phyloP scores from a whole-genome alignment of 2,113 vertebrate species.

The Phaetusa simplex region DNA sequence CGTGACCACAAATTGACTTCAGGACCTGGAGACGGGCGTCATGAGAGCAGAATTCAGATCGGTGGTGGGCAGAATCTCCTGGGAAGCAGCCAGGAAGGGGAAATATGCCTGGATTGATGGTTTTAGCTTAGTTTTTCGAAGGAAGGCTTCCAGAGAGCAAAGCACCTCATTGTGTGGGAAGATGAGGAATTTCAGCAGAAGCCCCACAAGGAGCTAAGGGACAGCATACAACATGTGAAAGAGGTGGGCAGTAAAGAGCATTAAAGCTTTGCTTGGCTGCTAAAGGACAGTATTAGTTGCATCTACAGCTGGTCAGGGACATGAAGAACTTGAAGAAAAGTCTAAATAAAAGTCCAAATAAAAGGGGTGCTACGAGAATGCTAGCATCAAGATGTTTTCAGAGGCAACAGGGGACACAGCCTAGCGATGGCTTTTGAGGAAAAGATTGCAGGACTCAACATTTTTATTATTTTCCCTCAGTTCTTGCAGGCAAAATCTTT shows the following conservation, averaged over 20 bases:
- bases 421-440: neutral
- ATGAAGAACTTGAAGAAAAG: neutral
- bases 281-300: neutral
- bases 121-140: neutral
- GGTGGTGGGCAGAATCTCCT: neutral
- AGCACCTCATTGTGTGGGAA: accelerated
- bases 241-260: accelerated
- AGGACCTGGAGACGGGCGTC: accelerated
- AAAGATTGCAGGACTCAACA: neutral
- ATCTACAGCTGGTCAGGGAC: neutral
- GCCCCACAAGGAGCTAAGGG: neutral
- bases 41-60: neutral
- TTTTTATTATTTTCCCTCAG: too few relatives aligned
- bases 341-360: too few relatives aligned
- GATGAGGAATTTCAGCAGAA: neutral
- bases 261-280: neutral
- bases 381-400: neutral
- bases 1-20: neutral
- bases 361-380: neutral
- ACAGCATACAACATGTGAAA: accelerated
- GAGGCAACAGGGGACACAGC: neutral
- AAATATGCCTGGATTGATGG: neutral
- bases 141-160: neutral
- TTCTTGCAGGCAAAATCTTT: neutral
- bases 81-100: neutral